phyloP scores from a whole-genome alignment of 2,797 vertebrate species.

The Pangasius mekongensis region DNA sequence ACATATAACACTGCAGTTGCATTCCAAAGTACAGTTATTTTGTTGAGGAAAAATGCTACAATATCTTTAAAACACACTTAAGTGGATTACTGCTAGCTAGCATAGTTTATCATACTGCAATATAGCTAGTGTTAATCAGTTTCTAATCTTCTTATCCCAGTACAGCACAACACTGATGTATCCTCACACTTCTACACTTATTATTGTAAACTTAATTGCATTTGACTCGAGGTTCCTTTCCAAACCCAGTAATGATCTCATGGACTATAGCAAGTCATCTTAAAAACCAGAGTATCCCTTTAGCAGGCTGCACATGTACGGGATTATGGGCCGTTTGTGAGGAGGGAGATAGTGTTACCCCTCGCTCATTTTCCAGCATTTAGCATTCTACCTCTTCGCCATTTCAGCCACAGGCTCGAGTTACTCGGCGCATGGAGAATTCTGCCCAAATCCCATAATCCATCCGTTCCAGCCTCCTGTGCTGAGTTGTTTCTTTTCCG shows the following conservation, averaged over 20 bases:
- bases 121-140: neutral
- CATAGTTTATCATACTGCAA: neutral
- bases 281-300: constrained; percentile 49
- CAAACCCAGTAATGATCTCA: constrained; percentile 25
- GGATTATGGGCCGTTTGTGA: constrained; percentile 64
- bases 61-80: neutral
- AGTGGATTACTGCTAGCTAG: neutral
- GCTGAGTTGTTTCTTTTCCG: constrained; percentile 50
- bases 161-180: neutral
- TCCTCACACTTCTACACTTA: neutral
- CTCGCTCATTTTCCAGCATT: constrained; percentile 64
- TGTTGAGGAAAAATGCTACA: neutral
- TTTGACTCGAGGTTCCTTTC: constrained; percentile 45
- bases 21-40: neutral
- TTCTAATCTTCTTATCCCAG: neutral
- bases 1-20: neutral
- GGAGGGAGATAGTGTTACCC: constrained; percentile 62
- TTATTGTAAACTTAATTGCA: constrained; percentile 23
- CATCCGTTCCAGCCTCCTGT: constrained; percentile 56
- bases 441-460: constrained; percentile 62
- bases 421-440: constrained; percentile 61
- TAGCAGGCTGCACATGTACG: constrained; percentile 59
- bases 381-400: constrained; percentile 54
- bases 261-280: constrained; percentile 48
- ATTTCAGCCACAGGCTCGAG: constrained; percentile 52